Evolutionary conservation across 2,113 vertebrate species (phyloP).

Genomic region (Melanerpes aurifrons): DNA sequence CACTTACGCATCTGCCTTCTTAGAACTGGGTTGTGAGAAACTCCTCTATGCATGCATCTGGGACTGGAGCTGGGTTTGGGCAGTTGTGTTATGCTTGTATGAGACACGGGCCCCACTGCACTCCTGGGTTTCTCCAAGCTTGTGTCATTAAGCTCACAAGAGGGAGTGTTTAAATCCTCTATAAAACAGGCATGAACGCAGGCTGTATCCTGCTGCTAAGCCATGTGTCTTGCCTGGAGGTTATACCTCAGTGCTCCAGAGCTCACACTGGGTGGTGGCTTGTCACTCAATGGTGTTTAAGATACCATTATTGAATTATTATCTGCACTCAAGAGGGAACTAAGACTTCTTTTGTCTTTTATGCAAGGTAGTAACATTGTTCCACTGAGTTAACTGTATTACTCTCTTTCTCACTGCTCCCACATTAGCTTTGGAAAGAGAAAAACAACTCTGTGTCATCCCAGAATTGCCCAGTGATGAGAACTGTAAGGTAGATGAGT

Average conservation of each 20-base stretch:
- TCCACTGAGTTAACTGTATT: constrained; percentile 7
- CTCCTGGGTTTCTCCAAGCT: not conserved
- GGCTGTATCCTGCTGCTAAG: not conserved
- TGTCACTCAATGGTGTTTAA: not conserved
- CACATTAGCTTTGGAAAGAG: constrained; percentile 37
- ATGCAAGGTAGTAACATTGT: constrained; percentile 4
- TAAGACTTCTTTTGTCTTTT: constrained; percentile 16
- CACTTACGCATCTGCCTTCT: not conserved
- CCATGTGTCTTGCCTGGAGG: not conserved
- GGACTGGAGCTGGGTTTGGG: not conserved
- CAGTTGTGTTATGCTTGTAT: not conserved
- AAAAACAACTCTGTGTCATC: constrained; percentile 7
- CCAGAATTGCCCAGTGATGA: constrained; percentile 40
- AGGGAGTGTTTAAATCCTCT: not conserved
- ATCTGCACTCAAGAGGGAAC: not conserved
- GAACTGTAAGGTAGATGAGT: constrained; percentile 56
- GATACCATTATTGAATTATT: constrained; percentile 8
- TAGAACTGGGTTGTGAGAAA: not conserved
- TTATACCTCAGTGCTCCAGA: not conserved
- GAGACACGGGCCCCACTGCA: not conserved
- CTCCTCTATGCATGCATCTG: not conserved
- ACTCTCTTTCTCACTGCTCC: not conserved
- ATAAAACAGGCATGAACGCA: not conserved
- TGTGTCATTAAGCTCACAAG: not conserved
- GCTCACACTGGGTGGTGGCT: not conserved